Conservation (phyloP, 2,113 vertebrate species). For the Ctenomys sociabilis region DNA sequence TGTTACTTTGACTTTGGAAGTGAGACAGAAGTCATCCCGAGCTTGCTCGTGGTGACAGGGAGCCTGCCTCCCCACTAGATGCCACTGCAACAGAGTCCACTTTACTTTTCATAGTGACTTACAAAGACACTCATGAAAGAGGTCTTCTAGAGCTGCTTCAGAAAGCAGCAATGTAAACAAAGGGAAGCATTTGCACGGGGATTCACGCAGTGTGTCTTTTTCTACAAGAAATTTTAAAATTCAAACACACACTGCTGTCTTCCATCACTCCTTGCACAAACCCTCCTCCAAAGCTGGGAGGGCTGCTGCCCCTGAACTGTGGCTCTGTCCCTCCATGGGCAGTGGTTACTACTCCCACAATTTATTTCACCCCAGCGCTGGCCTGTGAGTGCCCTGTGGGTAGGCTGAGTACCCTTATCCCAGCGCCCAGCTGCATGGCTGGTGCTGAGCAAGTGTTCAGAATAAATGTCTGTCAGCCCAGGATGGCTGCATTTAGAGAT, state of each 20-base stretch:
- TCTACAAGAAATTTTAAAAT: neutral
- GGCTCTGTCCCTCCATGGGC: neutral
- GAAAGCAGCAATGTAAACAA: neutral
- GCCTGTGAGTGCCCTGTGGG: neutral
- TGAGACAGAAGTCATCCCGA: neutral
- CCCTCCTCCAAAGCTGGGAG: neutral
- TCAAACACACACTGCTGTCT: neutral
- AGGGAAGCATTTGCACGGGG: neutral
- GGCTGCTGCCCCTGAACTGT: too few species aligned
- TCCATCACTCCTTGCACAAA: neutral
- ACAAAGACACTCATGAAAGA: neutral
- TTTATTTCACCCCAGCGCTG: too few species aligned
- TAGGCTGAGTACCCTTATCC: neutral
- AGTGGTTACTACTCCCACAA: neutral
- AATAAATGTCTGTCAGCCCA: neutral
- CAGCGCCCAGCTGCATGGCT: neutral
- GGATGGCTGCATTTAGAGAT: neutral
- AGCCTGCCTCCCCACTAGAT: neutral
- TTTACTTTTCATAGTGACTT: neutral
- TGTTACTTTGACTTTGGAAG: neutral
- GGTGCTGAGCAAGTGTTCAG: neutral
- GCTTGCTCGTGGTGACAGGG: neutral
- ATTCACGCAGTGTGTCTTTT: neutral
- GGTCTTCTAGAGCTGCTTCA: neutral
- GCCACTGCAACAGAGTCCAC: neutral